phyloP scores from a whole-genome alignment of 2,888 invertebrate species.

The Cyrtodaria siliqua region DNA sequence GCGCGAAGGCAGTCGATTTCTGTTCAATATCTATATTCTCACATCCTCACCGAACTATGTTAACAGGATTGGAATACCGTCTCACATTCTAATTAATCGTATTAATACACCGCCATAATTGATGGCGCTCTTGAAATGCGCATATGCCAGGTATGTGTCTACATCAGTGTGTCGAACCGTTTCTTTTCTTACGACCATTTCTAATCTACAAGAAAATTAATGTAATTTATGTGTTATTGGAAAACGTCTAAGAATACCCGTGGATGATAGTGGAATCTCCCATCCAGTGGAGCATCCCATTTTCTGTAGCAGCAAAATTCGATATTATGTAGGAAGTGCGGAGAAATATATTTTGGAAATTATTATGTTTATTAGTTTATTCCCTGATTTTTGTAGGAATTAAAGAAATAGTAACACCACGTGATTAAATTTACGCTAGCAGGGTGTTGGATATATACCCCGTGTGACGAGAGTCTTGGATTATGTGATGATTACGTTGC shows the following conservation, averaged over 20 bases:
- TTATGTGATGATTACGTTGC: no score
- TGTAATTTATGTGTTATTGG: slow-evolving; percentile 54
- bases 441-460: no score
- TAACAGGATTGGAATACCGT: no score
- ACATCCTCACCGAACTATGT: no score
- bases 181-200: slow-evolving; percentile 12
- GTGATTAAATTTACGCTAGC: no score
- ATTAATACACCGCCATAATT: no score
- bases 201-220: slow-evolving; percentile 41
- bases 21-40: no score
- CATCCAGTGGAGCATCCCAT: slow-evolving; percentile 21
- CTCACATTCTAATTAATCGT: no score
- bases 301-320: slow-evolving; percentile 8
- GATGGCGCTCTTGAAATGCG: slow-evolving; percentile 12
- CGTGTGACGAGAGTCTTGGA: no score
- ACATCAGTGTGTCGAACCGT: slow-evolving; percentile 5
- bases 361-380: slow-evolving; percentile 40
- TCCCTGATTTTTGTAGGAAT: slow-evolving; percentile 25
- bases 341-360: slow-evolving; percentile 21
- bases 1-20: no score
- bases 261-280: slow-evolving; percentile 25
- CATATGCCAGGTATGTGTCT: slow-evolving; percentile 8
- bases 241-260: slow-evolving; percentile 17
- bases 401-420: neutral
- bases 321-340: slow-evolving; percentile 21